phyloP scores from a whole-genome alignment of 1,140 invertebrate species.

The Tribolium castaneum region DNA sequence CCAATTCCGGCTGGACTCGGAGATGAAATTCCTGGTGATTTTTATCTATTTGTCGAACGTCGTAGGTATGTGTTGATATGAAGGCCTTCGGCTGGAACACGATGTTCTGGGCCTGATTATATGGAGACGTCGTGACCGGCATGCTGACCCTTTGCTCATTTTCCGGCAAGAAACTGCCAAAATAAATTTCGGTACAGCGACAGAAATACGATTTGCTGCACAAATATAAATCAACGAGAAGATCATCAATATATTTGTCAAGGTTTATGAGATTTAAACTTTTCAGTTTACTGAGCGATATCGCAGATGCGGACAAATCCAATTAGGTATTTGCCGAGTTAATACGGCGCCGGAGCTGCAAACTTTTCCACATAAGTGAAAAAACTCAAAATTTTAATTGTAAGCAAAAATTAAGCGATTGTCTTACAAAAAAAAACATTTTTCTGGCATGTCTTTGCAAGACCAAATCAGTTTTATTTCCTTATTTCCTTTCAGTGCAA shows the following conservation, averaged over 20 bases:
- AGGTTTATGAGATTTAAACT: conserved; percentile 8
- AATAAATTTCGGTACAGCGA: conserved; percentile 16
- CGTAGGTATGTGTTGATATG: conserved; percentile 38
- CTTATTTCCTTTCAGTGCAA: no score
- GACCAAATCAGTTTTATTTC: no score
- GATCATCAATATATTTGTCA: conserved; percentile 28
- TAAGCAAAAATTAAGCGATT: neutral
- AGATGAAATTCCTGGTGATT: conserved; percentile 27
- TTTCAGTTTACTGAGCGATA: conserved; percentile 8
- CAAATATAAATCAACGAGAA: conserved; percentile 14
- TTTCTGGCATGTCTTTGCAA: no score
- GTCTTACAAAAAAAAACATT: no score
- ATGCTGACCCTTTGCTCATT: conserved; percentile 25
- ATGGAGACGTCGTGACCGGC: conserved; percentile 33
- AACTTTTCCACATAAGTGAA: neutral
- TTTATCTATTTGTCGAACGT: conserved; percentile 31
- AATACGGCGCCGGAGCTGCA: neutral
- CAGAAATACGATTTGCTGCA: conserved; percentile 15
- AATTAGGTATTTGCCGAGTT: neutral
- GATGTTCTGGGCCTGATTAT: conserved; percentile 32
- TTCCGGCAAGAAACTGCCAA: conserved; percentile 9
- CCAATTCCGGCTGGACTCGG: neutral
- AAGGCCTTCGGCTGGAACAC: conserved; percentile 32
- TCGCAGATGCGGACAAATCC: neutral
- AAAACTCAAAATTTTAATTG: neutral